Percentiles rank a stretch among this genome's conserved stretches.
Evolutionary conservation across 2,797 vertebrate genomes (phyloP).

Genomic region (Cryptoblepharus egeriae): DNA sequence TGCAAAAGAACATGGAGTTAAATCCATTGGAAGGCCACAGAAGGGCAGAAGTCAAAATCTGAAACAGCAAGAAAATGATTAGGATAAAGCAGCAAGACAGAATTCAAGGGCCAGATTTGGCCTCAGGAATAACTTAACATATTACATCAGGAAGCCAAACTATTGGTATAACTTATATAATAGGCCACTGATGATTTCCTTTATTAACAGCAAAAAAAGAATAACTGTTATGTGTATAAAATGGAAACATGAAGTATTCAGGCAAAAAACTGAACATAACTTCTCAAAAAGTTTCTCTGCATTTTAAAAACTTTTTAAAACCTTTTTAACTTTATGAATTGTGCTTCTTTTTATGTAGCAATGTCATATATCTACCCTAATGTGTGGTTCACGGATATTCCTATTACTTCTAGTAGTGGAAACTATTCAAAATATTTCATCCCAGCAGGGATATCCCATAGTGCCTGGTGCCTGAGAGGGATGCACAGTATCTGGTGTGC

Average conservation of each 20-base stretch:
- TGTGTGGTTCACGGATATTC: neutral
- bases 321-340: neutral
- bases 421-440: neutral
- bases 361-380: neutral
- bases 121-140: neutral
- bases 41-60: constrained; percentile 3
- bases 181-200: neutral
- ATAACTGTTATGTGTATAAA: neutral
- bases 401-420: neutral
- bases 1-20: constrained; percentile 1
- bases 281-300: neutral
- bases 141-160: neutral
- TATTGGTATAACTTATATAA: neutral
- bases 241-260: neutral
- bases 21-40: neutral
- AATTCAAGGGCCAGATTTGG: constrained; percentile 7
- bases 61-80: neutral
- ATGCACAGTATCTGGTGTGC: too few relatives aligned
- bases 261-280: neutral
- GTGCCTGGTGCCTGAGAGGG: too few relatives aligned
- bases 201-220: neutral
- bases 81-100: neutral
- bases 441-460: too few relatives aligned
- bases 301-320: too few relatives aligned
- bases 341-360: neutral